Conservation (phyloP, 2,888 invertebrate genomes). For the Oligia strigilis region DNA sequence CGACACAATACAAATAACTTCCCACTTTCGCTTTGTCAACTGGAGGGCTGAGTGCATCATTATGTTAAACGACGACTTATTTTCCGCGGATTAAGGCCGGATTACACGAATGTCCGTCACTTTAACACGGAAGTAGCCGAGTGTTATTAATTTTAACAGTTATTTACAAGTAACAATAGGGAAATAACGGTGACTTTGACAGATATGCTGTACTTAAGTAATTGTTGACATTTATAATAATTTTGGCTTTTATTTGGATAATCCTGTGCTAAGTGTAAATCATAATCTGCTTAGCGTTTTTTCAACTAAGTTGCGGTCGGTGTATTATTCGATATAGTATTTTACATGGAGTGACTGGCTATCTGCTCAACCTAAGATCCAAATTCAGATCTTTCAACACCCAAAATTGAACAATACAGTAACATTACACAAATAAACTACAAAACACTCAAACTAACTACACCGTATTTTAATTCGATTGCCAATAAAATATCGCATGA, state of each 20-base stretch:
- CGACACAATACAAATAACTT: conserved; percentile 32
- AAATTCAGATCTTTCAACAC: background rate
- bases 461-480: conserved; percentile 32
- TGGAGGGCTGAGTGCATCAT: conserved; percentile 39
- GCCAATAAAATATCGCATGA: conserved; percentile 39
- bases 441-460: background rate
- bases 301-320: background rate
- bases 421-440: background rate
- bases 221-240: background rate
- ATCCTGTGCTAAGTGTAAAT: background rate
- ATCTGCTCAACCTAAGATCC: background rate
- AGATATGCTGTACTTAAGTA: background rate
- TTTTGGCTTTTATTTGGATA: background rate
- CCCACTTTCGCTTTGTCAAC: conserved; percentile 20
- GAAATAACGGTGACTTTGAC: conserved; percentile 8
- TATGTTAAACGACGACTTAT: conserved; percentile 60
- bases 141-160: conserved; percentile 30
- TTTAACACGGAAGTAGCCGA: conserved; percentile 27
- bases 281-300: background rate
- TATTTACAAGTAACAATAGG: conserved; percentile 11
- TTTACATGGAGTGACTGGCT: too few species aligned
- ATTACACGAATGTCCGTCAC: conserved; percentile 58
- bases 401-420: background rate
- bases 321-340: too few species aligned
- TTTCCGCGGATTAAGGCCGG: conserved; percentile 61